Evolutionary conservation across 2,113 vertebrate species (phyloP).

Genomic region (Podocnemis expansa): DNA sequence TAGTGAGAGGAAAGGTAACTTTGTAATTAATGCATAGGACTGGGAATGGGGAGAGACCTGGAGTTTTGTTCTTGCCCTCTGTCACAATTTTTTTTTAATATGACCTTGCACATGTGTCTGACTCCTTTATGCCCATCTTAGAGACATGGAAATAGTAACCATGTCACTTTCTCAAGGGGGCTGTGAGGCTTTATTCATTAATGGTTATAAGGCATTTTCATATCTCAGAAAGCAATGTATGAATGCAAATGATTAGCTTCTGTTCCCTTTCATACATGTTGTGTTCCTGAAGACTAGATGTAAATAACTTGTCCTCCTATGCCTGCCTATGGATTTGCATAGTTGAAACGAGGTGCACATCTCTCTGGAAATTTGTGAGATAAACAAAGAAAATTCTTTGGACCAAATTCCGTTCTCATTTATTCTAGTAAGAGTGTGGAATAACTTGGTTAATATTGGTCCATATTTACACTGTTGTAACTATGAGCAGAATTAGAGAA

Average conservation of each 20-base stretch:
- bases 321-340: neutral
- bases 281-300: neutral
- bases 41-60: neutral
- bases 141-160: neutral
- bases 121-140: neutral
- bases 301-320: neutral
- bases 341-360: neutral
- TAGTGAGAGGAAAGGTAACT: neutral
- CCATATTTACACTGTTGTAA: neutral
- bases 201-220: neutral
- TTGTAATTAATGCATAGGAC: neutral
- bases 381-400: neutral
- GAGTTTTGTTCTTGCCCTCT: neutral
- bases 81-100: neutral
- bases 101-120: neutral
- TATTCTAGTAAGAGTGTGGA: neutral
- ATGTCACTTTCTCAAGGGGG: neutral
- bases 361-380: neutral
- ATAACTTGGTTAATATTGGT: neutral
- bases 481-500: neutral
- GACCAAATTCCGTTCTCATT: neutral
- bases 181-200: neutral
- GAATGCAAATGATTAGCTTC: neutral
- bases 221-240: neutral
- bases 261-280: neutral